phyloP scores from a whole-genome alignment of 1,140 invertebrate species.

The Macrobrachium nipponense region DNA sequence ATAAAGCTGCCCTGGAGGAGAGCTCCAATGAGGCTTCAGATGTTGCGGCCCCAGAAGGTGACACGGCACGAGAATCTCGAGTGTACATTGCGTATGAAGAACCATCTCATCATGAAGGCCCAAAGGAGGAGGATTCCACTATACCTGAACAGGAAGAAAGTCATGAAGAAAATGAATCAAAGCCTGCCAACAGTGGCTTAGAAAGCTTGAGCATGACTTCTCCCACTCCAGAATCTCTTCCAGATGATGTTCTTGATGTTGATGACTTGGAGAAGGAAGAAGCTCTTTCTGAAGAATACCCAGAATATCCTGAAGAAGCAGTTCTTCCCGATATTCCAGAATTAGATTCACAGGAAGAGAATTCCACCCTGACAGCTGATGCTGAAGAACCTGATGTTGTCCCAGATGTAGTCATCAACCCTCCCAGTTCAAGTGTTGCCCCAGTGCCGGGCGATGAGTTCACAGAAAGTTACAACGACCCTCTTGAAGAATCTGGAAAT shows the following conservation, averaged over 20 bases:
- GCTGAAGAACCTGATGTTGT: not conserved
- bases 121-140: not conserved
- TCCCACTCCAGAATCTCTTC: constrained; percentile 33
- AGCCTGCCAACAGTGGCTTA: constrained; percentile 6
- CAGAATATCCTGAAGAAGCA: not conserved
- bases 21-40: not conserved
- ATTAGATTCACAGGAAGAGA: not conserved
- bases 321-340: not conserved
- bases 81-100: constrained; percentile 22
- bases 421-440: constrained; percentile 13
- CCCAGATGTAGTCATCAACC: not conserved
- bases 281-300: not conserved
- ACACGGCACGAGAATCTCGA: constrained; percentile 21
- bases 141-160: not conserved
- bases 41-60: not conserved
- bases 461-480: constrained; percentile 34
- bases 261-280: not conserved
- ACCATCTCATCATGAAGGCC: not conserved
- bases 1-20: not conserved
- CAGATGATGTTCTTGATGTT: not conserved
- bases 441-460: constrained; percentile 29
- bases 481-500: not conserved
- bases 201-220: constrained; percentile 55
- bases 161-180: not conserved
- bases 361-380: not conserved